Percentiles rank a stretch among this genome's conserved stretches.
phyloP scores from a whole-genome alignment of 2,113 vertebrate genomes.

The Callithrix jacchus region DNA sequence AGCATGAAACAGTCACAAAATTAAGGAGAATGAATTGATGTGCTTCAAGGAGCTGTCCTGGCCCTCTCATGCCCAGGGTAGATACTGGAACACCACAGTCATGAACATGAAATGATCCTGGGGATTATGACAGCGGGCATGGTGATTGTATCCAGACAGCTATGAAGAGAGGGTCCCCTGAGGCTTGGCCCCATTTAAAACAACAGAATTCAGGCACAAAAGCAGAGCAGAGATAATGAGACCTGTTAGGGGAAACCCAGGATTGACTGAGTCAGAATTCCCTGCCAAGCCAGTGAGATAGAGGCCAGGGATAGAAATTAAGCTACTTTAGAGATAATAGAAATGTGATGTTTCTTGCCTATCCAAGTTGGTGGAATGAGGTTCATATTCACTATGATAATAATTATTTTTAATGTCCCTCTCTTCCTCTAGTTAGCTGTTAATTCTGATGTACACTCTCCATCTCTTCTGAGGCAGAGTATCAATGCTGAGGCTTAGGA shows the following conservation, averaged over 20 bases:
- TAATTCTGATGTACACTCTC: background rate
- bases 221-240: background rate
- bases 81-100: accelerated
- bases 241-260: background rate
- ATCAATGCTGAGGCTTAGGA: background rate
- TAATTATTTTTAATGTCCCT: background rate
- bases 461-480: background rate
- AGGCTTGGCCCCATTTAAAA: background rate
- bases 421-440: background rate
- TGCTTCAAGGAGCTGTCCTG: background rate
- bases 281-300: background rate
- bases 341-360: background rate
- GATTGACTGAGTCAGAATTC: background rate
- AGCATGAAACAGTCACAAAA: background rate
- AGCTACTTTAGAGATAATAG: background rate
- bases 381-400: background rate
- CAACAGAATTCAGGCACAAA: background rate
- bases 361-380: background rate
- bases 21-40: background rate
- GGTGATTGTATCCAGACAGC: background rate
- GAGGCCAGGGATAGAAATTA: background rate
- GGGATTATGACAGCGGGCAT: background rate
- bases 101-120: background rate
- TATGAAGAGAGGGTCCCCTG: background rate
- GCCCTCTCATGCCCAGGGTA: background rate